Evolutionary conservation across 2,113 vertebrate species (phyloP).

Genomic region (Aix galericulata): DNA sequence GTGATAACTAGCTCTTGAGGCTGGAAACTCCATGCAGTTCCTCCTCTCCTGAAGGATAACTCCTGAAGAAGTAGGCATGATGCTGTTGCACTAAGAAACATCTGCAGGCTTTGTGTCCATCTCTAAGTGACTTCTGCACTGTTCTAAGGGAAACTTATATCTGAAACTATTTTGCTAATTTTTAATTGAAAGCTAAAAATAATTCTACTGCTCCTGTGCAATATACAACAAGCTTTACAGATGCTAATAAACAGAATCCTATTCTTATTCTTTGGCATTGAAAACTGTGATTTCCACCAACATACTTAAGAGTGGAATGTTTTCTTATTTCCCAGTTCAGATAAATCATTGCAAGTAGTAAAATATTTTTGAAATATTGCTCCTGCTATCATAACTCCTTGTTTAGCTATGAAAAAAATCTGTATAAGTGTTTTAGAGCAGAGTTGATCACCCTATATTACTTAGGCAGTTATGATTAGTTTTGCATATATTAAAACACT

Average conservation of each 20-base stretch:
- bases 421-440: constrained; percentile 41
- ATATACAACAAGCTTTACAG: neutral
- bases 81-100: neutral
- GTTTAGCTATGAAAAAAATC: neutral
- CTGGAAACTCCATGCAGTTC: accelerated
- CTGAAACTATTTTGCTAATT: neutral
- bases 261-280: neutral
- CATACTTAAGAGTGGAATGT: neutral
- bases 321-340: neutral
- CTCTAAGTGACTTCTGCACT: neutral
- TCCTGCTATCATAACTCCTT: neutral
- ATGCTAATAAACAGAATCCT: neutral
- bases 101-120: neutral
- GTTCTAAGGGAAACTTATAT: neutral
- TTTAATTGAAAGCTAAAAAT: neutral
- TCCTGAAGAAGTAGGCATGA: neutral
- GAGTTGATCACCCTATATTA: constrained; percentile 64
- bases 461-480: constrained; percentile 55
- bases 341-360: constrained; percentile 19
- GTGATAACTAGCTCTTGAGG: accelerated
- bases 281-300: neutral
- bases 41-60: neutral
- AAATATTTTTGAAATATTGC: constrained; percentile 11
- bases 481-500: constrained; percentile 58
- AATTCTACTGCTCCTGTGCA: neutral